Evolutionary conservation across 1,140 invertebrate genomes (phyloP).

Genomic region (Drosophila triauraria): DNA sequence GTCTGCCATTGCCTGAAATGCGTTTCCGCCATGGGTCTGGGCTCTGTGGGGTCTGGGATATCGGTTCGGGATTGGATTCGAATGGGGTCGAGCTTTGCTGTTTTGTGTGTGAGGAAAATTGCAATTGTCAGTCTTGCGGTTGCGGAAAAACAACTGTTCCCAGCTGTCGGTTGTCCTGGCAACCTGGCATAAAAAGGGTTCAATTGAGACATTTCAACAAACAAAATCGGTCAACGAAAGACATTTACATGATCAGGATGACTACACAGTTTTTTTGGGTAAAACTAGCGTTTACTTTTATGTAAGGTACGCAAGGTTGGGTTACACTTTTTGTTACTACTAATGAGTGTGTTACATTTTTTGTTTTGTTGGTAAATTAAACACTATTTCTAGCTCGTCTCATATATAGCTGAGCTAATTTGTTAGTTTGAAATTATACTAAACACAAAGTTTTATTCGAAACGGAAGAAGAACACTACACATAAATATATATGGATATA

Average conservation of each 20-base stretch:
- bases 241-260: conserved; percentile 47
- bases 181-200: conserved; percentile 34
- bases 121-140: conserved; percentile 49
- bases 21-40: conserved; percentile 33
- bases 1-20: conserved; percentile 51
- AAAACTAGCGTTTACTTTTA: conserved; percentile 26
- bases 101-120: conserved; percentile 27
- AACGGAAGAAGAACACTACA: conserved; percentile 55
- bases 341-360: conserved; percentile 33
- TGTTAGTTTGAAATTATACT: conserved; percentile 24
- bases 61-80: neutral
- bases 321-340: conserved; percentile 40
- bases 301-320: conserved; percentile 1
- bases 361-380: conserved; percentile 11
- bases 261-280: conserved; percentile 18
- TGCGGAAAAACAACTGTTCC: conserved; percentile 46
- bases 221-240: conserved; percentile 45
- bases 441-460: conserved; percentile 36
- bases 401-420: conserved; percentile 24
- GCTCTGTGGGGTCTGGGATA: neutral
- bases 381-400: conserved; percentile 23
- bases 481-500: conserved; percentile 45
- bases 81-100: conserved; percentile 6
- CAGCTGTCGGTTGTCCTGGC: conserved; percentile 38
- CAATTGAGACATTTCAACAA: conserved; percentile 45